Evolutionary conservation across 1,140 invertebrate genomes (phyloP).

Genomic region (Drosophila arizonae): DNA sequence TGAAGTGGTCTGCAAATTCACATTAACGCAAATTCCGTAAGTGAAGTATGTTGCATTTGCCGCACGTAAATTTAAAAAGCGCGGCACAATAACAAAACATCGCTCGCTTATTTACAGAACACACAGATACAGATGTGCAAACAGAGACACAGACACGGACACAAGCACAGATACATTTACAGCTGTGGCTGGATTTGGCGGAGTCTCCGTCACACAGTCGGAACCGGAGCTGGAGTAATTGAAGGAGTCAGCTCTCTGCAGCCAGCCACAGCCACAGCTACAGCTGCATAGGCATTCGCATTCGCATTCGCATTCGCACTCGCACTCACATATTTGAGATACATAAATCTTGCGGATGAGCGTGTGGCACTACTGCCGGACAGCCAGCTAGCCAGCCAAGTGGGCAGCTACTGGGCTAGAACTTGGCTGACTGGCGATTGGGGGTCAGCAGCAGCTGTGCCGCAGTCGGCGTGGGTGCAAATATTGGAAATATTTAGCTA

Average conservation of each 20-base stretch:
- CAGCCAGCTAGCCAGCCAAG: conserved; percentile 15
- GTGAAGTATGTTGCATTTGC: conserved; percentile 81
- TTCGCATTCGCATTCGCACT: conserved; percentile 52
- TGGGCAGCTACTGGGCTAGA: conserved; percentile 32
- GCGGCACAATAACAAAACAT: conserved; percentile 78
- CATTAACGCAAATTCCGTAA: conserved; percentile 81
- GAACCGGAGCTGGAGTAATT: conserved; percentile 40
- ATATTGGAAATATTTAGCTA: conserved; percentile 24
- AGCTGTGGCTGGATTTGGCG: conserved; percentile 39
- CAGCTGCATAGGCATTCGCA: conserved; percentile 51
- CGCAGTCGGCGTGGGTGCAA: conserved; percentile 4
- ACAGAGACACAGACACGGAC: conserved; percentile 5
- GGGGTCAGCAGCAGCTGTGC: conserved; percentile 32
- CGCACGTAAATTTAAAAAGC: conserved; percentile 80
- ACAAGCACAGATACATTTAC: conserved; percentile 53
- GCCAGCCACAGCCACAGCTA: conserved; percentile 41
- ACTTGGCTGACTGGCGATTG: conserved; percentile 15
- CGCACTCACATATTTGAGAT: conserved; percentile 69
- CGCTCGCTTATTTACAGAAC: conserved; percentile 48
- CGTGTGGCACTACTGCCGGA: conserved; percentile 59
- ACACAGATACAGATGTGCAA: conserved; percentile 2
- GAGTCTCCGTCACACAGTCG: conserved; percentile 7
- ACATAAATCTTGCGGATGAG: conserved; percentile 80
- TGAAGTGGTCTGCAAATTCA: conserved; percentile 80
- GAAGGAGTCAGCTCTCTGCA: conserved; percentile 42